Evolutionary conservation across 2,888 invertebrate species (phyloP), one percentile per base, ranked within the genome.

Genomic region (Cephonodes hylas): DNA sequence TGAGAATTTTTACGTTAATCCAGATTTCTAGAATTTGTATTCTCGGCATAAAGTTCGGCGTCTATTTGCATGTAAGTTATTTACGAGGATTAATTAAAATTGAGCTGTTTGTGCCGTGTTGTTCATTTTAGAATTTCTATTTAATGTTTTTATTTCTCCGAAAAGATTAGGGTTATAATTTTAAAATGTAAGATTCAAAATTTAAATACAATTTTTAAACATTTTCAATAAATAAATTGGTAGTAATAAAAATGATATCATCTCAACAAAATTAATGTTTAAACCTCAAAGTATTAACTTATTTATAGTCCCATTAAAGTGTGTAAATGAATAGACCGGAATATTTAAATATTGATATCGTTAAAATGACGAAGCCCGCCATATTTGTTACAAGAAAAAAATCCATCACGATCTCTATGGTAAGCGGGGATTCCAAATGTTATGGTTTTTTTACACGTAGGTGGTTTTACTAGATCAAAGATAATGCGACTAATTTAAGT

Each of bases 371-470:
- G 31, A 53, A 53, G 31, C 38, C n/a, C 38, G 38, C 23, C 25
- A 38, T 38, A 48, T 18, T 46, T 38, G 22, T 25, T 15, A 31
- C 22, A 20, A 48, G 22, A 46, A 59, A 18, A 59, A 59, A 48
- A 10, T 18, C 15, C 23, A 8, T 15, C 59, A 38, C 23, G 59
- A 38, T 38, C 38, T 59, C 10, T 59, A 46, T 23, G 59, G 59
- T 15, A 59, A 38, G 53, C 59, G 59, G 59, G 15, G 59, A 38
- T 59, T 48, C 59, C 59, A 48, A 59, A 59, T 23, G 10, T 13
- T 34, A 48, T 38, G 34, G n/a, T 34, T 48, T 59, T 59, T 59
- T 53, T 53, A 15, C 22, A 25, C 46, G 59, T 59, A 42, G 59
- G 59, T 38, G 42, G 59, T n/a, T 46, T 15, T 25, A 27, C 38